Percentiles rank a stretch among this genome's conserved stretches.
These are phyloP conservation scores for Limnephilus rhombicus DNA, from an alignment of 2,888 invertebrate genomes.

Conservation along the genomic window DNA sequence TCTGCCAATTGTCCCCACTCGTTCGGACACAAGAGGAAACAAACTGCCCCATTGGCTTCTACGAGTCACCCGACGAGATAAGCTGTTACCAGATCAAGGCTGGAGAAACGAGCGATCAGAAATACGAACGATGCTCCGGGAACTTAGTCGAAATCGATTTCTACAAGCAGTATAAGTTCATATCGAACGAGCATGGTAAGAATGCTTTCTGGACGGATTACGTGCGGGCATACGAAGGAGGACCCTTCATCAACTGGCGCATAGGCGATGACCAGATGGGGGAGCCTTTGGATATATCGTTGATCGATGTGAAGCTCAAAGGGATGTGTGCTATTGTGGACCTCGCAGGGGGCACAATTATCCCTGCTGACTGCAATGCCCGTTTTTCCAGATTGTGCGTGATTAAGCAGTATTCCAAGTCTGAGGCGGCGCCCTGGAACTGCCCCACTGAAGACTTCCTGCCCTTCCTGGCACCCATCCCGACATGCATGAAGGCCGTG, in stretches of 20 bases:
- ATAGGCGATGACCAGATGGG: conserved; percentile 70
- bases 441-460: conserved; percentile 69
- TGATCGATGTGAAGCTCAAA: conserved; percentile 67
- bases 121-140: conserved; percentile 72
- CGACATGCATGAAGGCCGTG: conserved; percentile 70
- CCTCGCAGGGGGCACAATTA: conserved; percentile 70
- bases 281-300: conserved; percentile 30
- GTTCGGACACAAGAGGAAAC: neutral
- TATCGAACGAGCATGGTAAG: conserved; percentile 20
- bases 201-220: conserved; percentile 74
- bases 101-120: conserved; percentile 72
- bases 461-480: conserved; percentile 72
- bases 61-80: conserved; percentile 67
- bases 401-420: conserved; percentile 70
- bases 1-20: neutral
- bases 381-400: conserved; percentile 73
- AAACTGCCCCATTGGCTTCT: conserved; percentile 73
- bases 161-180: conserved; percentile 45
- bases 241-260: conserved; percentile 74
- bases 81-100: conserved; percentile 73
- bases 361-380: conserved; percentile 71
- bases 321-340: conserved; percentile 72
- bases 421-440: conserved; percentile 68
- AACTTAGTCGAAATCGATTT: conserved; percentile 68
- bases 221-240: conserved; percentile 73